A percentile compares a stretch with the other conserved stretches of the same genome.
phyloP scores from a whole-genome alignment of 2,888 invertebrate species.

The Xylota sylvarum region DNA sequence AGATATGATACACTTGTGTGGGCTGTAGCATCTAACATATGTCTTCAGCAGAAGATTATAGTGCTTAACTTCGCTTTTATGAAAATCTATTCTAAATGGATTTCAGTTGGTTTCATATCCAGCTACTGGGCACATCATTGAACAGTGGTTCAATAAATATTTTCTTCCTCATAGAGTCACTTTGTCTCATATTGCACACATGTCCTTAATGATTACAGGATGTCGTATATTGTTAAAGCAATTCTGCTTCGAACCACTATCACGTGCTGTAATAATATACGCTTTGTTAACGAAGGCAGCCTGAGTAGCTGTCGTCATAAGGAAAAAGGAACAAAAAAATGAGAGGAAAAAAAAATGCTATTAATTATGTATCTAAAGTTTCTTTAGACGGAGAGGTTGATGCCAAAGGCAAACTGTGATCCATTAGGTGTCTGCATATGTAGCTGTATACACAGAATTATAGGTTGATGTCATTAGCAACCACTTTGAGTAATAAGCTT shows the following conservation, averaged over 20 bases:
- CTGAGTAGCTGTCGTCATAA: slow-evolving; percentile 7
- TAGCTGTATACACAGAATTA: neutral
- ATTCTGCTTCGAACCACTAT: neutral
- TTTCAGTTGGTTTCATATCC: neutral
- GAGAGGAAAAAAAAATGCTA: neutral
- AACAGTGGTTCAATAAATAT: neutral
- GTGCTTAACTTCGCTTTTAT: neutral
- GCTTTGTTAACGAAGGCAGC: neutral
- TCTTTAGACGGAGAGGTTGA: neutral
- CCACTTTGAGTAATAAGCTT: slow-evolving; percentile 19
- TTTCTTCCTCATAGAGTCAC: neutral
- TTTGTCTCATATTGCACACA: neutral
- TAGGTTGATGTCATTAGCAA: slow-evolving; percentile 1
- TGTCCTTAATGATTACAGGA: neutral
- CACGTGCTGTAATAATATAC: neutral
- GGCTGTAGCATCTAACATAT: neutral
- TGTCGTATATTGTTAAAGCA: neutral
- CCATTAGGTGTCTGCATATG: slow-evolving; percentile 10
- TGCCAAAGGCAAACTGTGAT: slow-evolving; percentile 11
- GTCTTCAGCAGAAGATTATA: neutral
- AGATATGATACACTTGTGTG: neutral
- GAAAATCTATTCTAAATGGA: neutral
- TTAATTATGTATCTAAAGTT: slow-evolving; percentile 8
- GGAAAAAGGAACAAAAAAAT: slow-evolving; percentile 1
- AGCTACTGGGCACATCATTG: neutral